phyloP scores from a whole-genome alignment of 2,888 invertebrate species.

The Melangyna quadrimaculata region DNA sequence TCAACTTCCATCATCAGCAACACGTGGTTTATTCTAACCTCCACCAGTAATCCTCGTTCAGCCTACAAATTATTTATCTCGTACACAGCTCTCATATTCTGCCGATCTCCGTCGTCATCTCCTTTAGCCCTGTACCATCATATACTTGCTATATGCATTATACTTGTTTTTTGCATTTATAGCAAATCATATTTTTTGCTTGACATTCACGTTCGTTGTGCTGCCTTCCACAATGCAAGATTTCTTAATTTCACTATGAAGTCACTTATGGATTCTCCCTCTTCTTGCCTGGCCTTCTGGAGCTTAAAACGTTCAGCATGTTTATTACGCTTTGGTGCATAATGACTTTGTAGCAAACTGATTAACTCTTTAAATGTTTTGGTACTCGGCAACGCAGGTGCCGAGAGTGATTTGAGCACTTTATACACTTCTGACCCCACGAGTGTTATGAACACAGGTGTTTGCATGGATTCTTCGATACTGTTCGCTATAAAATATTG shows the following conservation, averaged over 20 bases:
- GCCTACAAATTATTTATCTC: neutral
- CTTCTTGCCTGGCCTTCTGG: slow-evolving; percentile 30
- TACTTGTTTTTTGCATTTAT: slow-evolving; percentile 21
- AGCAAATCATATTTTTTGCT: neutral
- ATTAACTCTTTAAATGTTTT: neutral
- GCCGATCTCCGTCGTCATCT: neutral
- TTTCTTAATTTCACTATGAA: slow-evolving; percentile 26
- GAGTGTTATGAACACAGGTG: neutral
- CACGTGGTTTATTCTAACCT: neutral
- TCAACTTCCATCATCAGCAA: neutral
- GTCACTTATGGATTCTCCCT: slow-evolving; percentile 27
- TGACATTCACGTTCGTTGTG: slow-evolving; percentile 16
- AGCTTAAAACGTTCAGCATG: slow-evolving; percentile 12
- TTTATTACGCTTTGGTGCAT: neutral
- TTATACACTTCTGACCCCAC: neutral
- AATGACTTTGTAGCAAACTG: neutral
- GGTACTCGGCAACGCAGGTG: neutral
- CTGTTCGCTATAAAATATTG: neutral
- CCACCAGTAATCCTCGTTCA: neutral
- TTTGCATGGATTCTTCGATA: neutral
- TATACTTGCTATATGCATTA: slow-evolving; percentile 4
- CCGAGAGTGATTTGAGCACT: neutral
- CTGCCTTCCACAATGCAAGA: slow-evolving; percentile 33
- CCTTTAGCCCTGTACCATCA: neutral
- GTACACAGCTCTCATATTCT: neutral